phyloP scores from a whole-genome alignment of 2,888 invertebrate species.

The Amphipyra berbera region DNA sequence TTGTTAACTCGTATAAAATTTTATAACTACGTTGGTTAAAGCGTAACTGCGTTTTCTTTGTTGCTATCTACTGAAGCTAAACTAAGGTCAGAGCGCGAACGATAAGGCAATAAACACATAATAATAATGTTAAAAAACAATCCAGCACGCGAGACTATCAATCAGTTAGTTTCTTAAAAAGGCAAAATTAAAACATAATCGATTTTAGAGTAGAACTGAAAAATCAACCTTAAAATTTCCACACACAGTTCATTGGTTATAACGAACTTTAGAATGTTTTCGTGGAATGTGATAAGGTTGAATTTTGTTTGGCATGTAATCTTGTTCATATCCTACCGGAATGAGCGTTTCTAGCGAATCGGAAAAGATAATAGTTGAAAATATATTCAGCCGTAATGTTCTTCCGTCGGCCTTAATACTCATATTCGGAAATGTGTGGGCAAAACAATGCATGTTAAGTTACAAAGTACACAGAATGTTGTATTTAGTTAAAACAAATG shows the following conservation, averaged over 20 bases:
- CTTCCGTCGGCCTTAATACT: conserved; percentile 84
- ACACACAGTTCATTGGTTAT: conserved; percentile 15
- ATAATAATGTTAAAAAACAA: conserved; percentile 26
- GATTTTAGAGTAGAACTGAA: conserved; percentile 9
- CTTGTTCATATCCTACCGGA: conserved; percentile 71
- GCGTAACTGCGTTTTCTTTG: conserved; percentile 2
- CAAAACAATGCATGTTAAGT: conserved; percentile 64
- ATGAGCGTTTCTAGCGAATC: conserved; percentile 82
- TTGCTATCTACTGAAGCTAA: conserved; percentile 15
- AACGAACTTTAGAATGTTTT: not conserved
- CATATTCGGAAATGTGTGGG: conserved; percentile 73
- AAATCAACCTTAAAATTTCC: conserved; percentile 20
- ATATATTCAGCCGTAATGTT: conserved; percentile 80
- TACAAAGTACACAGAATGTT: conserved; percentile 23
- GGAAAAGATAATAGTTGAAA: conserved; percentile 84
- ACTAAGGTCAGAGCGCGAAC: conserved; percentile 40
- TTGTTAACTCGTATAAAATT: conserved; percentile 24
- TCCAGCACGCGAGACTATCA: conserved; percentile 53
- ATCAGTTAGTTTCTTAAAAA: conserved; percentile 43
- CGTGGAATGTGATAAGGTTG: conserved; percentile 41
- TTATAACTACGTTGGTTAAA: conserved; percentile 9
- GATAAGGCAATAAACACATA: conserved; percentile 36
- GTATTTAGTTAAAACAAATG: conserved; percentile 34
- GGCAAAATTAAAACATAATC: conserved; percentile 18
- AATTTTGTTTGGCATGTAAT: conserved; percentile 46